Conservation (phyloP, 92 coral and sea anemone species). For the Galaxea fascicularis region DNA sequence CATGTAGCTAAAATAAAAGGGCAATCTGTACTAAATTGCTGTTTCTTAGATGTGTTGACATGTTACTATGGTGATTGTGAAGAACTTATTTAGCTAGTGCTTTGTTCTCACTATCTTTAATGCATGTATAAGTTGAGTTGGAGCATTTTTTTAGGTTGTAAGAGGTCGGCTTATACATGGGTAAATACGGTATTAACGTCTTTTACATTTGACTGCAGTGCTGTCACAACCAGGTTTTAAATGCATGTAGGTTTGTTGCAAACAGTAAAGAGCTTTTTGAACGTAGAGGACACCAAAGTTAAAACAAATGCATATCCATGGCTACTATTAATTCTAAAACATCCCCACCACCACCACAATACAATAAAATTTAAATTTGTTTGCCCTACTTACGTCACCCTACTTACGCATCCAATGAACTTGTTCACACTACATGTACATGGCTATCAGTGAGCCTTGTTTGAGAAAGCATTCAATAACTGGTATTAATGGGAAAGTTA, state of each 20-base stretch:
- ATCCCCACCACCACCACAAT: constrained; percentile 18
- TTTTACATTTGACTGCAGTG: too few relatives aligned
- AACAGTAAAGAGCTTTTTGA: neutral
- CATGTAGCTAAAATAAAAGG: too few relatives aligned
- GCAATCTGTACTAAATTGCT: too few relatives aligned
- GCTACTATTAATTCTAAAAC: neutral
- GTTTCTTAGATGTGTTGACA: too few relatives aligned
- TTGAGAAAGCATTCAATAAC: constrained; percentile 94
- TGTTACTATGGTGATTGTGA: too few relatives aligned
- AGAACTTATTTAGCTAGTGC: too few relatives aligned
- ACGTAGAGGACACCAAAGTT: neutral
- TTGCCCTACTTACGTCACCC: constrained; percentile 96
- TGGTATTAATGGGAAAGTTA: constrained; percentile 66
- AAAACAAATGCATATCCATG: neutral
- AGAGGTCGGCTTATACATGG: too few relatives aligned
- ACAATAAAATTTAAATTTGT: constrained; percentile 53
- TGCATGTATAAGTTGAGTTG: too few relatives aligned
- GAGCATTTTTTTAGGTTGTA: too few relatives aligned
- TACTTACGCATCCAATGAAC: constrained; percentile 99
- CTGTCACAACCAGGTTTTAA: too few relatives aligned
- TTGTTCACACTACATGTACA: constrained; percentile 78
- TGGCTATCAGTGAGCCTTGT: constrained; percentile 96
- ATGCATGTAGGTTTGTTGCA: neutral
- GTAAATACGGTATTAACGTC: too few relatives aligned
- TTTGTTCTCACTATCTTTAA: too few relatives aligned